phyloP scores from a whole-genome alignment of 2,113 vertebrate genomes.

The Gallinago paraguaiae region DNA sequence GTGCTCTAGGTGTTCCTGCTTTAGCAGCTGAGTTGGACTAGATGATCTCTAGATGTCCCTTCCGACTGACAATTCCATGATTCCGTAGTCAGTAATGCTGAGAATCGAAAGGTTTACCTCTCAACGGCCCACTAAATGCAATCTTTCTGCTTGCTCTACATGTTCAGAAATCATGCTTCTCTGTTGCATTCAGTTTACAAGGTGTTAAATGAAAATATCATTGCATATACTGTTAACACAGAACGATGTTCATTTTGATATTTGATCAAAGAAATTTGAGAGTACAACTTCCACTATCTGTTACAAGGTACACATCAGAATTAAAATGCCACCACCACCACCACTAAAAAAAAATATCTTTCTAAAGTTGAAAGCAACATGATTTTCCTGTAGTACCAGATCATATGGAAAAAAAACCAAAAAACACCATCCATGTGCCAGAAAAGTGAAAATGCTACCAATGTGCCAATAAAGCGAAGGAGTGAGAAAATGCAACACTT shows the following conservation, averaged over 20 bases:
- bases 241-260: background rate
- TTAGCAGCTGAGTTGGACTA: too few relatives aligned
- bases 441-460: background rate
- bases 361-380: background rate
- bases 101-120: background rate
- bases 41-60: too few relatives aligned
- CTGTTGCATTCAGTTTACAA: background rate
- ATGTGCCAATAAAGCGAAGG: background rate
- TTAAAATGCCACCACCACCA: too few relatives aligned
- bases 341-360: background rate
- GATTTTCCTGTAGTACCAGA: background rate
- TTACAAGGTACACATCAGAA: background rate
- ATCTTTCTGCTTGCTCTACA: background rate
- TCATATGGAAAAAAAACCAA: background rate
- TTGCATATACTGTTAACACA: background rate
- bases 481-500: background rate
- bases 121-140: background rate
- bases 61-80: too few relatives aligned
- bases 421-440: background rate
- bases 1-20: too few relatives aligned
- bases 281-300: background rate
- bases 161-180: background rate
- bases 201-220: accelerated
- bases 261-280: background rate
- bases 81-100: background rate